Percentiles rank a stretch among this genome's conserved stretches.
Conservation (phyloP, 2,888 invertebrate species). For the Bhutanitis thaidina region DNA sequence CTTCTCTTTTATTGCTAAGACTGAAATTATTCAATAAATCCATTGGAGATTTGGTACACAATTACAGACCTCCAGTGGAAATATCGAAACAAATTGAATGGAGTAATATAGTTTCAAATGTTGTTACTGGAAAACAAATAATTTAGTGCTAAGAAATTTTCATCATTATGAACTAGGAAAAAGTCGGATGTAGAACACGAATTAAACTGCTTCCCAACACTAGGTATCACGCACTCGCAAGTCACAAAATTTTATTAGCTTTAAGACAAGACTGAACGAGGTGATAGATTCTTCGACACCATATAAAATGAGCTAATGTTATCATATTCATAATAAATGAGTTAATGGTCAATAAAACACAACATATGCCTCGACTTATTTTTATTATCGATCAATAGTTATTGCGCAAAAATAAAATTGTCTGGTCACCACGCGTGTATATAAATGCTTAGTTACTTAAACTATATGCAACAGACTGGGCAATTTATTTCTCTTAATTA, state of each 20-base stretch:
- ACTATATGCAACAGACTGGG: slow-evolving; percentile 49
- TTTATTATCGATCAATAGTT: slow-evolving; percentile 60
- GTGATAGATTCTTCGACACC: too few relatives aligned
- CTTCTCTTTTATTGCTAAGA: slow-evolving; percentile 45
- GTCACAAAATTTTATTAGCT: too few relatives aligned
- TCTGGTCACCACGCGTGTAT: slow-evolving; percentile 60
- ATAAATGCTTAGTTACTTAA: slow-evolving; percentile 60
- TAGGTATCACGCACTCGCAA: too few relatives aligned
- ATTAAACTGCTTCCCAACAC: too few relatives aligned
- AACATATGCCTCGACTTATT: slow-evolving; percentile 49
- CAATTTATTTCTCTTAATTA: slow-evolving; percentile 34
- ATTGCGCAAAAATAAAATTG: slow-evolving; percentile 62
- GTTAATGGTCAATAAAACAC: slow-evolving; percentile 36
- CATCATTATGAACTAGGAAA: too few relatives aligned
- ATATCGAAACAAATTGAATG: slow-evolving; percentile 56
- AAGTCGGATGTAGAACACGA: too few relatives aligned
- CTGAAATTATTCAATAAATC: slow-evolving; percentile 57
- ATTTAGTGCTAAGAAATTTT: slow-evolving; percentile 30
- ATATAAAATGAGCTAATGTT: too few relatives aligned
- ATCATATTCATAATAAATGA: slow-evolving; percentile 8
- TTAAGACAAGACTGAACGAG: too few relatives aligned
- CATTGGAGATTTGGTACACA: slow-evolving; percentile 49
- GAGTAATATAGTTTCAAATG: slow-evolving; percentile 61
- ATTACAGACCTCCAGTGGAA: slow-evolving; percentile 59
- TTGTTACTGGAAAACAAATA: slow-evolving; percentile 65